phyloP scores from a whole-genome alignment of 2,888 invertebrate species.

The Onthophagus sagittarius region DNA sequence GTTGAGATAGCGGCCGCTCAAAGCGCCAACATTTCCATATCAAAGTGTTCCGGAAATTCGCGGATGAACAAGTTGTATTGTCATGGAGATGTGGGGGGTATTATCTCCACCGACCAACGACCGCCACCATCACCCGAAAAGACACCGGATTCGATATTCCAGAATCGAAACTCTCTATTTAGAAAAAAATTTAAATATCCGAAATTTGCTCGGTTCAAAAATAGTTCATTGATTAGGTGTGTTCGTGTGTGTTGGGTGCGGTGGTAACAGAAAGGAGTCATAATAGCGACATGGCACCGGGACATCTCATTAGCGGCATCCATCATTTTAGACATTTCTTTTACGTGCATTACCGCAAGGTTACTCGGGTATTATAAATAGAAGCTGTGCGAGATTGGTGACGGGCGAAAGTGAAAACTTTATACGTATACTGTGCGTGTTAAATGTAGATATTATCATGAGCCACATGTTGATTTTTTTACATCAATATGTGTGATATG shows the following conservation, averaged over 20 bases:
- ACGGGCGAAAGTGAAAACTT: neutral
- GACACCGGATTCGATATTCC: conserved; percentile 1
- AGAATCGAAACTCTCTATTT: neutral
- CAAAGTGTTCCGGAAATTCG: conserved; percentile 41
- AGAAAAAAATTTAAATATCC: neutral
- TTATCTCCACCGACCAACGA: conserved; percentile 34
- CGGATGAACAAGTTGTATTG: conserved; percentile 39
- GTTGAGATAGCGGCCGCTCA: conserved; percentile 31
- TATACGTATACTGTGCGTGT: neutral
- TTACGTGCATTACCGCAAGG: conserved; percentile 24
- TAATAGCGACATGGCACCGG: conserved; percentile 37
- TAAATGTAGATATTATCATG: too few relatives aligned
- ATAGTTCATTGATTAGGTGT: conserved; percentile 40
- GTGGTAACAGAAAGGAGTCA: conserved; percentile 32
- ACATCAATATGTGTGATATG: too few relatives aligned
- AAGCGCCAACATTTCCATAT: conserved; percentile 41
- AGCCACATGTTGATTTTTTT: too few relatives aligned
- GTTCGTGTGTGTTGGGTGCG: conserved; percentile 33
- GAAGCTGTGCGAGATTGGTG: neutral
- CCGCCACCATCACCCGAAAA: conserved; percentile 14
- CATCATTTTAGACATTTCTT: conserved; percentile 39
- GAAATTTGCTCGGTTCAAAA: conserved; percentile 30
- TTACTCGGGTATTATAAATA: neutral
- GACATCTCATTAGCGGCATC: conserved; percentile 45
- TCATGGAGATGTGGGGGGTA: conserved; percentile 40